These are phyloP conservation scores for Philhelius pedissequus DNA, from an alignment of 2,888 invertebrate species.

Conservation along the genomic window DNA sequence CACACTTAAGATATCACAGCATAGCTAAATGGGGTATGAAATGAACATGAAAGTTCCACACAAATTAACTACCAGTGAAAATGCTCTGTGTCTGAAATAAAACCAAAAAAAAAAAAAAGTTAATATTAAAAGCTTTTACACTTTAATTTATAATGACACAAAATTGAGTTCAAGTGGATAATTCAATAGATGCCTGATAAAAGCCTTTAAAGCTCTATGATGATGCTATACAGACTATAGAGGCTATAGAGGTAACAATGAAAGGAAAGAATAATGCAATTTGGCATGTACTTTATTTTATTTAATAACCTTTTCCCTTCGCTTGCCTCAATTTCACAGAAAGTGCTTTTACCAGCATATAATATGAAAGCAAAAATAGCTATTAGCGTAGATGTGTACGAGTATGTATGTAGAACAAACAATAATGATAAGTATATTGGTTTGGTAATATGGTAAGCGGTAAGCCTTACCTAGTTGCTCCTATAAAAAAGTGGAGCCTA, in stretches of 20 bases:
- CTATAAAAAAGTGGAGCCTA: too few relatives aligned
- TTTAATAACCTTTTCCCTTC: constrained; percentile 34
- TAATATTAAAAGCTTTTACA: constrained; percentile 39
- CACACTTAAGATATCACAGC: neutral
- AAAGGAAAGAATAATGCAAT: constrained; percentile 51
- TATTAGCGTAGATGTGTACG: neutral
- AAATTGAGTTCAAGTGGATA: constrained; percentile 44
- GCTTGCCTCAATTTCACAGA: neutral
- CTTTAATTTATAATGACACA: constrained; percentile 38
- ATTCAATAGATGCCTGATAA: constrained; percentile 51
- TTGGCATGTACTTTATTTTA: constrained; percentile 50
- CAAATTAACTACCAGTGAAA: neutral
- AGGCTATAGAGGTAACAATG: constrained; percentile 11
- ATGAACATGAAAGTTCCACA: neutral
- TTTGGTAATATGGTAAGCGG: too few relatives aligned
- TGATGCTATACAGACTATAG: neutral
- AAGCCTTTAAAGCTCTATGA: constrained; percentile 51
- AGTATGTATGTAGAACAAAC: too few relatives aligned
- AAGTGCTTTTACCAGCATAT: neutral
- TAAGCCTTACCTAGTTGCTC: too few relatives aligned
- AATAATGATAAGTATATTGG: too few relatives aligned
- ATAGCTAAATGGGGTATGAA: neutral
- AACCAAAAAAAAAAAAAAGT: neutral
- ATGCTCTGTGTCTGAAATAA: neutral
- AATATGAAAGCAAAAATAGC: neutral